phyloP scores from a whole-genome alignment of 2,797 vertebrate genomes.

The Delichon dasypus region DNA sequence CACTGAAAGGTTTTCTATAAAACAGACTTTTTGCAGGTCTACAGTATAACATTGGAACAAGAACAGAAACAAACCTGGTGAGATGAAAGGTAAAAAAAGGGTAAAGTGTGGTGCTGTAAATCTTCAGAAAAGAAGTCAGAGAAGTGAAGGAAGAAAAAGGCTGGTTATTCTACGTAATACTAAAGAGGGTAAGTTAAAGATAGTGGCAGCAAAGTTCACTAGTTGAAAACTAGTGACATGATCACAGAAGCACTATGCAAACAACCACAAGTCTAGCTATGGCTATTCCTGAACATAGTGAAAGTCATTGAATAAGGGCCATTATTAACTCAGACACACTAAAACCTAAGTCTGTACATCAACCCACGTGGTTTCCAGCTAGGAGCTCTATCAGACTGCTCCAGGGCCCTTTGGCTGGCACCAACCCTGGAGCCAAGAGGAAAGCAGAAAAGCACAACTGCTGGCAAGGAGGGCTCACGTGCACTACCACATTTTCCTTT shows the following conservation, averaged over 20 bases:
- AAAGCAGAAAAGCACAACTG: fast-evolving
- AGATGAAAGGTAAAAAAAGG: neutral
- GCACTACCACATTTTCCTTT: fast-evolving
- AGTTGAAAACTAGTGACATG: neutral
- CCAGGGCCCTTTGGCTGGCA: neutral
- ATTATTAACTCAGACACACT: neutral
- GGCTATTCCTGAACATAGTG: neutral
- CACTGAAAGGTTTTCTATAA: neutral
- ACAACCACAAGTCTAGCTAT: neutral
- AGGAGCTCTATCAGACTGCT: neutral
- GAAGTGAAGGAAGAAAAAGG: neutral
- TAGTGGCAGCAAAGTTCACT: neutral
- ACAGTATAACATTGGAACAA: neutral
- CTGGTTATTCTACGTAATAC: neutral
- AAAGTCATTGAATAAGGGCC: neutral
- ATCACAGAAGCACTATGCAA: neutral
- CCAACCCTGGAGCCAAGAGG: neutral
- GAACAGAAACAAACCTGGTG: neutral
- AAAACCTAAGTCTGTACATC: neutral
- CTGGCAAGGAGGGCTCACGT: neutral
- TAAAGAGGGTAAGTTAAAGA: neutral
- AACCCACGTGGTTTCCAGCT: neutral
- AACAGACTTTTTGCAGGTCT: neutral
- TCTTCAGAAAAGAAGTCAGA: neutral
- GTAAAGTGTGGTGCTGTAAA: neutral